Evolutionary conservation across 2,113 vertebrate genomes (phyloP).

Genomic region (Epinephelus fuscoguttatus): DNA sequence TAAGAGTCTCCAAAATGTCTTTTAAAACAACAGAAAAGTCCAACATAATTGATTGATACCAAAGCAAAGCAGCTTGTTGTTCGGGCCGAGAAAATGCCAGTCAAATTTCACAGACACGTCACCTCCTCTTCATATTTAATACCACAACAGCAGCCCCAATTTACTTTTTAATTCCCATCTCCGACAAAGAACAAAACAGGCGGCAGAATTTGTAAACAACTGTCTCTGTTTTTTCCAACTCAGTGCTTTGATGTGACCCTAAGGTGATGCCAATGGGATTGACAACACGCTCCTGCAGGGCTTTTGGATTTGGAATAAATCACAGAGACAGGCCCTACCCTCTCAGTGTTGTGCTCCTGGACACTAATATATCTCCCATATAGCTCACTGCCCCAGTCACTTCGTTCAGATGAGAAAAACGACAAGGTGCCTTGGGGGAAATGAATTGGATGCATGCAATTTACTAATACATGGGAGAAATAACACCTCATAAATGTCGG

Average conservation of each 20-base stretch:
- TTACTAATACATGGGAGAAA: slow-evolving; percentile 75
- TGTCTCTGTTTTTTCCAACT: slow-evolving; percentile 71
- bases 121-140: slow-evolving; percentile 58
- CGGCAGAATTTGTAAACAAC: slow-evolving; percentile 79
- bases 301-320: slow-evolving; percentile 80
- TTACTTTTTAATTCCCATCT: slow-evolving; percentile 74
- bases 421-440: slow-evolving; percentile 74
- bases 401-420: slow-evolving; percentile 72
- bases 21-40: neutral
- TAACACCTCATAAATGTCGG: slow-evolving; percentile 71
- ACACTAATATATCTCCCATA: slow-evolving; percentile 81
- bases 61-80: slow-evolving; percentile 2
- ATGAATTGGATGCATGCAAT: slow-evolving; percentile 77
- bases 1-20: neutral
- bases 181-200: slow-evolving; percentile 62
- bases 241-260: slow-evolving; percentile 78
- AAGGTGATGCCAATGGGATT: slow-evolving; percentile 78
- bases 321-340: slow-evolving; percentile 76
- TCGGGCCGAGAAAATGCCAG: slow-evolving; percentile 27
- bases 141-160: slow-evolving; percentile 51
- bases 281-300: slow-evolving; percentile 76
- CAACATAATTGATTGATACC: slow-evolving; percentile 22
- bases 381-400: slow-evolving; percentile 69
- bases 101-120: slow-evolving; percentile 34
- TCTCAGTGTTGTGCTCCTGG: slow-evolving; percentile 72